These are phyloP conservation scores for Cossypha dichroa DNA, from an alignment of 2,797 vertebrate species.

Conservation along the genomic window DNA sequence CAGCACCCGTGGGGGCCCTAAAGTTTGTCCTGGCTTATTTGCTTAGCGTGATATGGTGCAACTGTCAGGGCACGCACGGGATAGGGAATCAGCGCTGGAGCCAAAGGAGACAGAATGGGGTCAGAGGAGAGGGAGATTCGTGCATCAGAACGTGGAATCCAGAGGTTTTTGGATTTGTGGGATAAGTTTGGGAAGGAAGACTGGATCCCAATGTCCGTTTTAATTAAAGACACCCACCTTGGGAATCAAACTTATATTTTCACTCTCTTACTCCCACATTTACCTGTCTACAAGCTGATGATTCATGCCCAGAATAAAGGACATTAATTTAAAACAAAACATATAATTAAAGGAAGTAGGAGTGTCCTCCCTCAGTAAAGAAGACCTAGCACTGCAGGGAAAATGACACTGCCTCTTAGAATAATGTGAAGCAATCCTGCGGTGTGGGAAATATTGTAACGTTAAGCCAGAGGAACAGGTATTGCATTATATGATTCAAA, in stretches of 20 bases:
- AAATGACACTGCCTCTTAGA: constrained; percentile 71
- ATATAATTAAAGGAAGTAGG: constrained; percentile 75
- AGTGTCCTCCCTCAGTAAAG: constrained; percentile 69
- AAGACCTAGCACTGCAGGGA: constrained; percentile 65
- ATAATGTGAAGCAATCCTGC: constrained; percentile 74
- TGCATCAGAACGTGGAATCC: not conserved
- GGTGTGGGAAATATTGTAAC: constrained; percentile 74
- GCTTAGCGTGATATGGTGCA: not conserved
- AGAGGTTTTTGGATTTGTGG: not conserved
- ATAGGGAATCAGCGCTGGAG: not conserved
- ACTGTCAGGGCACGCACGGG: not conserved
- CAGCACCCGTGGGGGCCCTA: accelerated
- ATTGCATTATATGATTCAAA: constrained; percentile 74
- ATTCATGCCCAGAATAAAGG: constrained; percentile 71
- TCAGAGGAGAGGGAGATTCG: not conserved
- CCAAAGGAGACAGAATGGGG: accelerated
- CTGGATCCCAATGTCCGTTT: constrained; percentile 37
- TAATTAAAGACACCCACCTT: constrained; percentile 73
- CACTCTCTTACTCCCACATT: constrained; percentile 70
- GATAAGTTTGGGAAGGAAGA: constrained; percentile 29
- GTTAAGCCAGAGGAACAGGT: constrained; percentile 77
- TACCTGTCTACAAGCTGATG: constrained; percentile 71
- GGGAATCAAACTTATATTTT: constrained; percentile 64
- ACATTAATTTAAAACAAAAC: constrained; percentile 73
- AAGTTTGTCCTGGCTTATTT: not conserved